phyloP scores from a whole-genome alignment of 2,113 vertebrate genomes.

The Toxotes chatareus region DNA sequence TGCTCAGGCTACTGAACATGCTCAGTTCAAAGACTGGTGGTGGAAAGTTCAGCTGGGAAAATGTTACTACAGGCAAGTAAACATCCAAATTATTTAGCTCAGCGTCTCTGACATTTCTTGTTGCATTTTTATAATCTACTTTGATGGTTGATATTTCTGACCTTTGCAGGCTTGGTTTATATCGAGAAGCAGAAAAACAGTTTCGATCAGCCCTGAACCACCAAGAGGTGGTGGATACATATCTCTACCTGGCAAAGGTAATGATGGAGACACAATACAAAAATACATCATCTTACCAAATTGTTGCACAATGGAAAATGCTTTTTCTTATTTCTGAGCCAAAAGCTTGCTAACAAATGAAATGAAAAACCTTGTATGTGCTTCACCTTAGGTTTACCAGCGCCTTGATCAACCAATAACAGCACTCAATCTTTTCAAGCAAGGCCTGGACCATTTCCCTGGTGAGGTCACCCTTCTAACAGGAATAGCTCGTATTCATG shows the following conservation, averaged over 20 bases:
- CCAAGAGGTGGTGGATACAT: slow-evolving; percentile 94
- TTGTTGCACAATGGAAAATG: neutral
- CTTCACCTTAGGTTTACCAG: slow-evolving; percentile 88
- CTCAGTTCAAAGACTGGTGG: slow-evolving; percentile 99
- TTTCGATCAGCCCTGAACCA: slow-evolving; percentile 96
- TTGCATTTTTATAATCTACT: neutral
- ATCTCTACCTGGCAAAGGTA: slow-evolving; percentile 97
- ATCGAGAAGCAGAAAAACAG: slow-evolving; percentile 97
- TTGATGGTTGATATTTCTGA: slow-evolving; percentile 3
- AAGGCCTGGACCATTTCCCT: slow-evolving; percentile 95
- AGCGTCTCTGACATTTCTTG: neutral
- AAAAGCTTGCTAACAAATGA: slow-evolving; percentile 2
- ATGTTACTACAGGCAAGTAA: slow-evolving; percentile 94
- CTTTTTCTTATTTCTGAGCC: neutral
- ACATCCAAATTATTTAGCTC: neutral
- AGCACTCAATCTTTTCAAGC: slow-evolving; percentile 94
- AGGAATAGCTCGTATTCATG: slow-evolving; percentile 96
- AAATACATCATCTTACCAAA: neutral
- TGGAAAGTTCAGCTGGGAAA: slow-evolving; percentile 99
- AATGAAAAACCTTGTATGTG: neutral
- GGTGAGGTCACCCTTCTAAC: slow-evolving; percentile 94
- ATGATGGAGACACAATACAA: neutral
- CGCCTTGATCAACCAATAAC: slow-evolving; percentile 96
- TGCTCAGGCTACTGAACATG: slow-evolving; percentile 93
- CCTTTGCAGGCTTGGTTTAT: slow-evolving; percentile 86